Evolutionary conservation across 2,797 vertebrate genomes (phyloP).

Genomic region (Pseudochromis fuscus): DNA sequence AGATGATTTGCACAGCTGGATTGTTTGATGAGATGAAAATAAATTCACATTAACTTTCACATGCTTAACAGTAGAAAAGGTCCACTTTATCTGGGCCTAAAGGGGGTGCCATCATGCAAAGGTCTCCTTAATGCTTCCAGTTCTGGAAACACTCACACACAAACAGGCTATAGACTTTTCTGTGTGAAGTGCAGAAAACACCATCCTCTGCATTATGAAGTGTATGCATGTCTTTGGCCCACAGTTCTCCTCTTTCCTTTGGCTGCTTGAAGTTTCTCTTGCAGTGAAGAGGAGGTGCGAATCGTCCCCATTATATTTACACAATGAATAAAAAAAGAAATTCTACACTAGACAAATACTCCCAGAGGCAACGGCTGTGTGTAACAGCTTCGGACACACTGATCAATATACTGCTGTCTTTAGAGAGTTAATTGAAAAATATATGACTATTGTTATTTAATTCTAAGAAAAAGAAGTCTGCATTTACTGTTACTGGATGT

Average conservation of each 20-base stretch:
- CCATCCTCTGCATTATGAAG: constrained; percentile 23
- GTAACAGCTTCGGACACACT: constrained; percentile 6
- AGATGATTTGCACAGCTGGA: constrained; percentile 30
- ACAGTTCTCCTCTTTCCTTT: constrained; percentile 19
- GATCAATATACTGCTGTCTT: constrained; percentile 2
- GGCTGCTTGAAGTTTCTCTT: neutral
- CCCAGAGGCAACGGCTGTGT: neutral
- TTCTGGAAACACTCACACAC: constrained; percentile 14
- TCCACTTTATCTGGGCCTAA: constrained; percentile 11
- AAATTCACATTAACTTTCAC: constrained; percentile 23
- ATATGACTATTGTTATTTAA: neutral
- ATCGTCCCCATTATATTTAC: neutral
- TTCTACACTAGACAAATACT: constrained; percentile 9
- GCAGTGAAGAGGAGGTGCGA: constrained; percentile 6
- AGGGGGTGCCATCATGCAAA: constrained; percentile 16
- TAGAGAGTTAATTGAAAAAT: neutral
- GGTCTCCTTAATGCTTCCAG: constrained; percentile 18
- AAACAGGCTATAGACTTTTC: constrained; percentile 34
- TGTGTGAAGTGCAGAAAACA: constrained; percentile 38
- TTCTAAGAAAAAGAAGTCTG: neutral
- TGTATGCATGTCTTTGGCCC: constrained; percentile 21
- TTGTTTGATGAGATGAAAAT: constrained; percentile 47
- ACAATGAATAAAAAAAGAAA: neutral
- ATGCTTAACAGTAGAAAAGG: constrained; percentile 14
- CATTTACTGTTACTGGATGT: neutral